A percentile compares a stretch with the other conserved stretches of the same genome.
These are phyloP conservation scores for Stegastes partitus DNA, from an alignment of 2,113 vertebrate species.

Conservation along the genomic window DNA sequence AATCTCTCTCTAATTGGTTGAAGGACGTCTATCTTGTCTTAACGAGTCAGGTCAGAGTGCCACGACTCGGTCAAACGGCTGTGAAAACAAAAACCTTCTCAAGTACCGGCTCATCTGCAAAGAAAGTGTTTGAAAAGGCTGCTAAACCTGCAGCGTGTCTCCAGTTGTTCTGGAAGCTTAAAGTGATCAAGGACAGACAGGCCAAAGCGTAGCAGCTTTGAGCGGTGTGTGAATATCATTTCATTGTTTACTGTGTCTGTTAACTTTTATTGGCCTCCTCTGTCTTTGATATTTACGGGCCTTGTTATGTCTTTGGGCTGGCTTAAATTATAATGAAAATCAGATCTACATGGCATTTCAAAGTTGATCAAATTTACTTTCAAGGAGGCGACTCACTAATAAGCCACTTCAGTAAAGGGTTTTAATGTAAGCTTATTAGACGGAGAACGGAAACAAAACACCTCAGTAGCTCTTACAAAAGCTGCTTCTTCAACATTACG, in stretches of 20 bases:
- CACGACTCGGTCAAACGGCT: constrained; percentile 37
- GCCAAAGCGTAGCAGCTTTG: neutral
- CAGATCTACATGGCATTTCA: constrained; percentile 6
- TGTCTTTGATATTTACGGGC: neutral
- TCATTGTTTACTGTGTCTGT: neutral
- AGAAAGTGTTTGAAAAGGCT: neutral
- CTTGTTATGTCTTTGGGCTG: neutral
- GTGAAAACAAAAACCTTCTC: neutral
- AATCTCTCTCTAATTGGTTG: constrained; percentile 44
- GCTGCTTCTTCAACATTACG: neutral
- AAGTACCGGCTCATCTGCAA: constrained; percentile 1
- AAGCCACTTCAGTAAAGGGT: constrained; percentile 57
- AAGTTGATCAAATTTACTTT: constrained; percentile 62
- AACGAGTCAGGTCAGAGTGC: constrained; percentile 29
- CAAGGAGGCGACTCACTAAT: constrained; percentile 46
- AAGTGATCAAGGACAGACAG: neutral
- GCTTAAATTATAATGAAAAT: neutral
- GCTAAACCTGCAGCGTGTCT: neutral
- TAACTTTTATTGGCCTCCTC: neutral
- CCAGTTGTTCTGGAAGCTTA: too few species aligned
- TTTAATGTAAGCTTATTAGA: constrained; percentile 74
- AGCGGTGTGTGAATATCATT: neutral
- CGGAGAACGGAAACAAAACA: constrained; percentile 59
- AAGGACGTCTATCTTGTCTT: constrained; percentile 24
- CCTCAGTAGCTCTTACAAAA: constrained; percentile 28